phyloP scores from a whole-genome alignment of 1,140 invertebrate genomes.

The Drosophila athabasca region DNA sequence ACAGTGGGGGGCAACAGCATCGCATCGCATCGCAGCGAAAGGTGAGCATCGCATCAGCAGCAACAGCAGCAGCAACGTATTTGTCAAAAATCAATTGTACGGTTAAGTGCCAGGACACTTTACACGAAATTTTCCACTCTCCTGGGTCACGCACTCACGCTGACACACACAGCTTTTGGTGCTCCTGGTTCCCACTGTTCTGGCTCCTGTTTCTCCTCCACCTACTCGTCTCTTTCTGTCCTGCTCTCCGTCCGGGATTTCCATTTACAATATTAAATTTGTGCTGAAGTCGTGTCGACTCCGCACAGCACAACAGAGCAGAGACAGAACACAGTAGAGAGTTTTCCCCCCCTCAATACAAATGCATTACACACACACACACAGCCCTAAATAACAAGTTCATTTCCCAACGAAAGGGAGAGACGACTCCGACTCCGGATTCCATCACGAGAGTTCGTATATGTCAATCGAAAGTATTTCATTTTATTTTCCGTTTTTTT shows the following conservation, averaged over 20 bases:
- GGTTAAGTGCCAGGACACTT: conserved; percentile 48
- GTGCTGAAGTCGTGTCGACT: conserved; percentile 39
- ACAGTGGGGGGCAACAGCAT: too few relatives aligned
- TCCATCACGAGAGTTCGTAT: conserved; percentile 48
- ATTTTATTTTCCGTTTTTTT: conserved; percentile 32
- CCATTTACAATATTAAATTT: conserved; percentile 53
- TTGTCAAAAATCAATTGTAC: conserved; percentile 56
- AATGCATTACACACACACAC: conserved; percentile 35
- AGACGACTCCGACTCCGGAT: conserved; percentile 40
- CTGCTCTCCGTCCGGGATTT: conserved; percentile 16
- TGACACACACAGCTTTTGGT: too few relatives aligned
- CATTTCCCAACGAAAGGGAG: conserved; percentile 19
- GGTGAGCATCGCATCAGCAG: neutral
- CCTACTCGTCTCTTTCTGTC: neutral
- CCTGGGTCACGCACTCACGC: neutral
- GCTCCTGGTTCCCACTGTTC: neutral
- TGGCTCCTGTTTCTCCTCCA: neutral
- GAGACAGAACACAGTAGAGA: neutral
- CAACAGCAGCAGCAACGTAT: conserved; percentile 9
- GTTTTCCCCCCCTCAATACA: conserved; percentile 5
- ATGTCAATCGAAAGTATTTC: conserved; percentile 54
- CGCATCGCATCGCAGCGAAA: too few relatives aligned
- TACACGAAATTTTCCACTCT: conserved; percentile 31
- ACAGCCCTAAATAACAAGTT: conserved; percentile 41
- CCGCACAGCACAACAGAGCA: neutral